Evolutionary conservation across 2,888 invertebrate species (phyloP).

Genomic region (Panorpa germanica): DNA sequence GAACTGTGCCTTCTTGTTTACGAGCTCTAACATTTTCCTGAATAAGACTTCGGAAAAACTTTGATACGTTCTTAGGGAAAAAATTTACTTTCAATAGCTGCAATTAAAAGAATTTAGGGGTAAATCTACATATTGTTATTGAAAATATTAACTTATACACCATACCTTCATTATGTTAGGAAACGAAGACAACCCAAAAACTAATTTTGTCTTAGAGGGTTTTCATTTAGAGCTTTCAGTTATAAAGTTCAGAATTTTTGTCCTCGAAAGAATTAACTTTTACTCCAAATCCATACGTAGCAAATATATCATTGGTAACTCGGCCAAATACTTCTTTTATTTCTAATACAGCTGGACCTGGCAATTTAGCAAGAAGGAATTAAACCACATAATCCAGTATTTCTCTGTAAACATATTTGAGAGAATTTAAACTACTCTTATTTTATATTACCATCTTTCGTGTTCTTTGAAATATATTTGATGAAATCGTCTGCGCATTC

Average conservation of each 20-base stretch:
- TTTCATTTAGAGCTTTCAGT: too few relatives aligned
- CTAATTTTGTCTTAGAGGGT: too few relatives aligned
- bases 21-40: slow-evolving; percentile 3
- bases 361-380: too few relatives aligned
- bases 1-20: background rate
- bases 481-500: slow-evolving; percentile 4
- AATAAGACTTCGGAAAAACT: slow-evolving; percentile 3
- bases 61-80: background rate
- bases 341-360: too few relatives aligned
- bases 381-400: too few relatives aligned
- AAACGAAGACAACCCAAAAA: too few relatives aligned
- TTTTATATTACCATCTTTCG: background rate
- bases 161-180: too few relatives aligned
- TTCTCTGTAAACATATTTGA: too few relatives aligned
- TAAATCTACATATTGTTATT: too few relatives aligned
- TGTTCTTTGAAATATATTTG: background rate
- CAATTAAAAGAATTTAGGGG: too few relatives aligned
- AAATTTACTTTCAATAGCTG: slow-evolving; percentile 3
- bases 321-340: slow-evolving; percentile 3
- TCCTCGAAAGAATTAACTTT: slow-evolving; percentile 6
- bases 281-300: slow-evolving; percentile 6
- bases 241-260: slow-evolving; percentile 1
- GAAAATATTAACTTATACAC: too few relatives aligned
- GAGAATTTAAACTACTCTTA: too few relatives aligned
- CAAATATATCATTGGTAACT: slow-evolving; percentile 2